Evolutionary conservation across 1,140 invertebrate genomes (phyloP).

Genomic region (Kradibia gibbosae): DNA sequence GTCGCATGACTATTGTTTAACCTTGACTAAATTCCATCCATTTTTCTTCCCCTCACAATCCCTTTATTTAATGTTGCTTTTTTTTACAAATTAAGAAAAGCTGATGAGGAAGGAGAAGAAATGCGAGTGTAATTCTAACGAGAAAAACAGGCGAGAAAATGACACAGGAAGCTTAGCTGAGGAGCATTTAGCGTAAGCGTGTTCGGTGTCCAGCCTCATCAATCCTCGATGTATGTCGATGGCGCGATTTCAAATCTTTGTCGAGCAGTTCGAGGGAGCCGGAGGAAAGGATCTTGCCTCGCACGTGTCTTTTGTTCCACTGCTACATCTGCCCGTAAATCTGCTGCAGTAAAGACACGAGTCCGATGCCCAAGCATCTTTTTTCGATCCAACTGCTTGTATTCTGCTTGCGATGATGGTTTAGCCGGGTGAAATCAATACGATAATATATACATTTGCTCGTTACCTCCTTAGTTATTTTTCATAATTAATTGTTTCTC

Average conservation of each 20-base stretch:
- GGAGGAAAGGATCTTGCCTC: constrained; percentile 22
- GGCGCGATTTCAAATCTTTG: constrained; percentile 11
- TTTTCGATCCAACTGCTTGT: no score
- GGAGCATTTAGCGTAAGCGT: not conserved
- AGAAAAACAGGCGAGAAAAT: not conserved
- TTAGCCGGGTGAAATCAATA: no score
- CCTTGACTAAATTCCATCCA: constrained; percentile 32
- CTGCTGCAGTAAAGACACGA: no score
- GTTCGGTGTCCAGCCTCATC: not conserved
- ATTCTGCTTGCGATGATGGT: no score
- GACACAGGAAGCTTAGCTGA: not conserved
- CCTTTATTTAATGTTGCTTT: constrained; percentile 2
- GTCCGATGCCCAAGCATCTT: no score
- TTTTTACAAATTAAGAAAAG: not conserved
- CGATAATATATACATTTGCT: no score
- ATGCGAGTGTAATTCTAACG: not conserved
- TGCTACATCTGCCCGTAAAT: constrained; percentile 10
- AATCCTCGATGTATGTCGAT: constrained; percentile 16
- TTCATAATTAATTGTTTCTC: no score
- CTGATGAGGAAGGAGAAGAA: not conserved
- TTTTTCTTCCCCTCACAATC: not conserved
- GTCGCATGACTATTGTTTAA: constrained; percentile 41
- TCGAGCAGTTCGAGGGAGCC: not conserved
- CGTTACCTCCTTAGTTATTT: no score
- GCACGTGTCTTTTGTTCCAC: constrained; percentile 1